These are phyloP conservation scores for Sebastes miniatus DNA, from an alignment of 2,797 vertebrate species.

Conservation along the genomic window DNA sequence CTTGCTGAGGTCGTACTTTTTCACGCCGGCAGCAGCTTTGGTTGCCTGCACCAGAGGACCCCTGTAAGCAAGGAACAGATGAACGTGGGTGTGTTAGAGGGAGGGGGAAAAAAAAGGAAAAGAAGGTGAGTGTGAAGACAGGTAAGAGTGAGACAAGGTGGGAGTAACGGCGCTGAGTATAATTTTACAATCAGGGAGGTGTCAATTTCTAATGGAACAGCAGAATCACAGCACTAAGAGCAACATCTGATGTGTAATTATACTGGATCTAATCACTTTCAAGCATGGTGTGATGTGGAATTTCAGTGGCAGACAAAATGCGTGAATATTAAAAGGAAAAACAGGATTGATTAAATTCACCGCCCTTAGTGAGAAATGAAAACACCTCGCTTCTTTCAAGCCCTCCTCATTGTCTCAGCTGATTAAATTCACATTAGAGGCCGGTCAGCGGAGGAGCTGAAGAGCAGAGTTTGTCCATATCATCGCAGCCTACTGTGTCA, in stretches of 20 bases:
- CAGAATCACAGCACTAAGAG: not conserved
- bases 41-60: conserved; percentile 94
- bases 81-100: not conserved
- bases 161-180: not conserved
- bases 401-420: conserved; percentile 6
- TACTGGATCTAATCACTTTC: not conserved
- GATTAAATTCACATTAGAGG: conserved; percentile 28
- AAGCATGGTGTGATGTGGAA: not conserved
- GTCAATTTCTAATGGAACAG: not conserved
- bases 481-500: not conserved
- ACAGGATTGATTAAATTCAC: not conserved
- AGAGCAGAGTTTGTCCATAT: not conserved
- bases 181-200: not conserved
- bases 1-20: conserved; percentile 98
- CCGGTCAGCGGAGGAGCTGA: conserved; percentile 15
- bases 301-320: not conserved
- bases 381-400: not conserved
- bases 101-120: not conserved
- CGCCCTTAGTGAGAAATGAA: conserved; percentile 5
- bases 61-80: conserved; percentile 73
- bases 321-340: not conserved
- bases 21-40: conserved; percentile 91
- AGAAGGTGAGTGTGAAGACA: not conserved
- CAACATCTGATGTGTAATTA: not conserved
- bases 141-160: not conserved